These are phyloP conservation scores for Pristionchus japonicus DNA, from an alignment of 2,888 invertebrate species.

Conservation along the genomic window DNA sequence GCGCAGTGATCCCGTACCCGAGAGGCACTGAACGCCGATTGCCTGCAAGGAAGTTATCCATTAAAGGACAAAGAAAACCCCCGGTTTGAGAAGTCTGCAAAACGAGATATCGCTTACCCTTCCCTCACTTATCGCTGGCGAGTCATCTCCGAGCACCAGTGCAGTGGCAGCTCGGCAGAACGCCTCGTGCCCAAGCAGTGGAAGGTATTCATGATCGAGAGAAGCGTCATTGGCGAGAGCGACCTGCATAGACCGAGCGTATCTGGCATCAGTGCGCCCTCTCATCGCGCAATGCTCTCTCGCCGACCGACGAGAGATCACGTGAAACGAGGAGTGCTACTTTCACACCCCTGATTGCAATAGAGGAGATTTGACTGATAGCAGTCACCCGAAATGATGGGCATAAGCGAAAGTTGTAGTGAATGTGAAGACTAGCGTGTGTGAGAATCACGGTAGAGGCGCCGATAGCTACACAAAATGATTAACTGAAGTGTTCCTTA, in stretches of 20 bases:
- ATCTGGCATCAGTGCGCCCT: background rate
- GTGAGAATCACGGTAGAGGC: background rate
- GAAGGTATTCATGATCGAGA: slow-evolving; percentile 94
- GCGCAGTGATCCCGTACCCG: slow-evolving; percentile 93
- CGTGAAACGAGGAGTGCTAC: too few relatives aligned
- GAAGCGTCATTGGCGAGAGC: slow-evolving; percentile 82
- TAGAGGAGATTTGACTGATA: background rate
- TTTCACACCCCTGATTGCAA: too few relatives aligned
- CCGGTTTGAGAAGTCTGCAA: too few relatives aligned
- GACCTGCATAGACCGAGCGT: slow-evolving; percentile 63
- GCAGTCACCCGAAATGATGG: background rate
- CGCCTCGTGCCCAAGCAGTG: slow-evolving; percentile 88
- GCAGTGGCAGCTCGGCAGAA: slow-evolving; percentile 82
- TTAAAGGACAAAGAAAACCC: too few relatives aligned
- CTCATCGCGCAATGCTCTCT: background rate
- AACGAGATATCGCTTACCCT: background rate
- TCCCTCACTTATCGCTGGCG: slow-evolving; percentile 78
- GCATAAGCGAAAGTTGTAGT: background rate
- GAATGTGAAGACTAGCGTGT: background rate
- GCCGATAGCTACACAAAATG: background rate
- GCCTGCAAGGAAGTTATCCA: slow-evolving; percentile 51
- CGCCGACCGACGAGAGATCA: background rate
- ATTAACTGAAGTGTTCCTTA: background rate
- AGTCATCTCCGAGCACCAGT: slow-evolving; percentile 88
- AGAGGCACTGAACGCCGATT: slow-evolving; percentile 85